Conservation (phyloP, 1,140 invertebrate species). For the Drosophila serrata region DNA sequence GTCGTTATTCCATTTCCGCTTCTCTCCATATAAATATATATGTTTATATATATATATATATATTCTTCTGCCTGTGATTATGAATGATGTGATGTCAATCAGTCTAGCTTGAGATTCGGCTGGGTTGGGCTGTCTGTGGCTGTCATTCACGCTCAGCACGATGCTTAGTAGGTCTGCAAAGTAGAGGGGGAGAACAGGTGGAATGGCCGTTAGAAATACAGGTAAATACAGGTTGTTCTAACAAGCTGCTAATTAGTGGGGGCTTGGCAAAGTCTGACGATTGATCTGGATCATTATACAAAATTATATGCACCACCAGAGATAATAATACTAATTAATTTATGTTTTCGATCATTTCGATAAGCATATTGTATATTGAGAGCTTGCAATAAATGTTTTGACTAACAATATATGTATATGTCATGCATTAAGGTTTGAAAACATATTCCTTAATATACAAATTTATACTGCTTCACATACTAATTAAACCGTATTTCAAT, state of each 20-base stretch:
- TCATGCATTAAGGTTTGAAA: not conserved
- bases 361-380: not conserved
- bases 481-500: too few species aligned
- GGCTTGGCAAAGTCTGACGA: conserved; percentile 7
- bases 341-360: not conserved
- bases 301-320: not conserved
- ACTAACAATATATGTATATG: too few species aligned
- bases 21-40: conserved; percentile 1
- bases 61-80: conserved; percentile 39
- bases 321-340: conserved; percentile 4
- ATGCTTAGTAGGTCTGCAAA: conserved; percentile 65
- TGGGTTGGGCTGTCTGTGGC: conserved; percentile 59
- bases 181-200: conserved; percentile 16
- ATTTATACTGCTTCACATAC: too few species aligned
- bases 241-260: conserved; percentile 40
- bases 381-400: not conserved
- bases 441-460: too few species aligned
- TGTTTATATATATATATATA: not conserved
- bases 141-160: conserved; percentile 59
- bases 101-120: conserved; percentile 74
- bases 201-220: conserved; percentile 20
- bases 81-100: conserved; percentile 70
- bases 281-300: conserved; percentile 32
- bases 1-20: conserved; percentile 22
- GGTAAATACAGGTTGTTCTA: conserved; percentile 48